Conservation (phyloP, 2,797 vertebrate genomes). For the Gambelia wislizenii region DNA sequence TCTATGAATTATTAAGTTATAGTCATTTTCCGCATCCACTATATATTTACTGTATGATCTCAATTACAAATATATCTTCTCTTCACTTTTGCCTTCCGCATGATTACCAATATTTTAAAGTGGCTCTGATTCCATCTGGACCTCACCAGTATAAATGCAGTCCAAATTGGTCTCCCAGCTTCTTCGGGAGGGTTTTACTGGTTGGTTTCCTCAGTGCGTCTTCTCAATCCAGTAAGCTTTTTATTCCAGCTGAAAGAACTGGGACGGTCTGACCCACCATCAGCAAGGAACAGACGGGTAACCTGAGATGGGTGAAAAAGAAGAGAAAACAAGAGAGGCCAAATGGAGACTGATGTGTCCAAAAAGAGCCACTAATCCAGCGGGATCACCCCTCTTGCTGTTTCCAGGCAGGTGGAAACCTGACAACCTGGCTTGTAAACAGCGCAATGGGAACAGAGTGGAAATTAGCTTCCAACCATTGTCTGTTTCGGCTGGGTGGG, state of each 20-base stretch:
- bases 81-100: no score
- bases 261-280: conserved; percentile 49
- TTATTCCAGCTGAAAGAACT: conserved; percentile 62
- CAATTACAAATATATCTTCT: no score
- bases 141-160: no score
- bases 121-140: background rate
- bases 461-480: background rate
- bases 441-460: background rate
- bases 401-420: conserved; percentile 52
- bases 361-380: conserved; percentile 64
- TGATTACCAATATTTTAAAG: background rate
- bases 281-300: conserved; percentile 66
- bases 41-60: no score
- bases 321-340: conserved; percentile 43
- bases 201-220: background rate
- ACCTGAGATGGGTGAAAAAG: conserved; percentile 65
- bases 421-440: conserved; percentile 27
- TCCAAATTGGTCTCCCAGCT: accelerated
- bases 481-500: background rate
- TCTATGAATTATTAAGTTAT: no score
- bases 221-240: conserved; percentile 35
- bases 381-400: conserved; percentile 21
- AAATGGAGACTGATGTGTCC: conserved; percentile 58
- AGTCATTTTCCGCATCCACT: no score
- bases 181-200: background rate